Conservation (phyloP, 2,797 vertebrate genomes). For the Sebastes elongatus region DNA sequence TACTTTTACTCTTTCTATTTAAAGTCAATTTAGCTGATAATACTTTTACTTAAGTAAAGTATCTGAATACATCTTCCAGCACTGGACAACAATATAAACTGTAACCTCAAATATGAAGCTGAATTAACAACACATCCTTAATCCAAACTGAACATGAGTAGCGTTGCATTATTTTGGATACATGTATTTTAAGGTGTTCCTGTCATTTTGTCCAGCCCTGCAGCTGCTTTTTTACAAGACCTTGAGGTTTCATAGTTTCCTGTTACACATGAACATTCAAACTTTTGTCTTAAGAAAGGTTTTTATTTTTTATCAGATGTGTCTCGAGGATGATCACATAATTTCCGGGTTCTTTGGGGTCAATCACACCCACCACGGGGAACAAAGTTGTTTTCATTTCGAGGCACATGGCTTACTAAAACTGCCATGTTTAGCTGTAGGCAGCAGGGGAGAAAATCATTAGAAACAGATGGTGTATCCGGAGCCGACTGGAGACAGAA, state of each 20-base stretch:
- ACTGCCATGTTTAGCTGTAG: slow-evolving; percentile 51
- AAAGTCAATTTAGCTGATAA: background rate
- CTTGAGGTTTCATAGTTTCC: background rate
- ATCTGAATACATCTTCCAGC: background rate
- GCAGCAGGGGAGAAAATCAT: slow-evolving; percentile 48
- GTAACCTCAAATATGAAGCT: background rate
- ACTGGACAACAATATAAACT: background rate
- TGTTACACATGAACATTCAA: background rate
- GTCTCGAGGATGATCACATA: background rate
- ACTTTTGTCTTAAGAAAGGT: background rate
- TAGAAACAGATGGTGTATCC: slow-evolving; percentile 60
- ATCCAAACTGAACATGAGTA: background rate
- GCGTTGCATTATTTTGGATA: background rate
- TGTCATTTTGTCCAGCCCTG: background rate
- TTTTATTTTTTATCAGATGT: background rate
- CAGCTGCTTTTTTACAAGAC: background rate
- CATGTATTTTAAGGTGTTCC: background rate
- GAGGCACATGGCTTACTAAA: slow-evolving; percentile 33
- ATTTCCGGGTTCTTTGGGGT: slow-evolving; percentile 4
- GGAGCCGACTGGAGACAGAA: slow-evolving; percentile 31
- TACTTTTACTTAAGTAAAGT: background rate
- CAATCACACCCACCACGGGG: slow-evolving; percentile 10
- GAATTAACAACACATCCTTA: background rate
- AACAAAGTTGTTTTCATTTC: slow-evolving; percentile 35
- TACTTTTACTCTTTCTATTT: background rate